A percentile compares a stretch with the other conserved stretches of the same genome.
Evolutionary conservation across 2,113 vertebrate genomes (phyloP).

Genomic region (Microcebus jonahi): DNA sequence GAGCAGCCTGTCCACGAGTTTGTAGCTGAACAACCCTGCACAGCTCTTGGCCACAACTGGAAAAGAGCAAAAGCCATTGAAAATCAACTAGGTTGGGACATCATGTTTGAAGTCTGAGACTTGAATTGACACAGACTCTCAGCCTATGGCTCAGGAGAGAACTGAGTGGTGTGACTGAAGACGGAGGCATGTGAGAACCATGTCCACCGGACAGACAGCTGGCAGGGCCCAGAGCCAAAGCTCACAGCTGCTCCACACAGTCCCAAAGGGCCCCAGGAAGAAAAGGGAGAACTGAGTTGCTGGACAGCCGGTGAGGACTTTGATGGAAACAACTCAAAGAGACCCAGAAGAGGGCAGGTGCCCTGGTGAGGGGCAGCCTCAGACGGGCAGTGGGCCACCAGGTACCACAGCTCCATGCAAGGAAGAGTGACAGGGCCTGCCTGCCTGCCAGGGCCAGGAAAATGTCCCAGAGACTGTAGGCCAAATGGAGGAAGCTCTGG

Average conservation of each 20-base stretch:
- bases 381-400: not conserved
- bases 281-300: not conserved
- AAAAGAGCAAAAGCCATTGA: not conserved
- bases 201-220: not conserved
- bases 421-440: no score
- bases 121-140: not conserved
- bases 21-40: not conserved
- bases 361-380: accelerated
- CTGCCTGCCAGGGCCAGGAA: not conserved
- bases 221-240: not conserved
- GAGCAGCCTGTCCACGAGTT: not conserved
- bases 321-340: not conserved
- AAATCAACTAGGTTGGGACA: not conserved
- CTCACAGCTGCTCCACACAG: not conserved
- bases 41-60: not conserved
- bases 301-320: not conserved
- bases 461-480: accelerated
- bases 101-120: not conserved
- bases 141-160: not conserved
- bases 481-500: accelerated
- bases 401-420: accelerated
- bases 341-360: not conserved
- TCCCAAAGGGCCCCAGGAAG: not conserved
- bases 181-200: not conserved
- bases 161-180: not conserved